These are phyloP conservation scores for Acanthiza pusilla DNA, from an alignment of 2,797 vertebrate genomes.

Conservation along the genomic window DNA sequence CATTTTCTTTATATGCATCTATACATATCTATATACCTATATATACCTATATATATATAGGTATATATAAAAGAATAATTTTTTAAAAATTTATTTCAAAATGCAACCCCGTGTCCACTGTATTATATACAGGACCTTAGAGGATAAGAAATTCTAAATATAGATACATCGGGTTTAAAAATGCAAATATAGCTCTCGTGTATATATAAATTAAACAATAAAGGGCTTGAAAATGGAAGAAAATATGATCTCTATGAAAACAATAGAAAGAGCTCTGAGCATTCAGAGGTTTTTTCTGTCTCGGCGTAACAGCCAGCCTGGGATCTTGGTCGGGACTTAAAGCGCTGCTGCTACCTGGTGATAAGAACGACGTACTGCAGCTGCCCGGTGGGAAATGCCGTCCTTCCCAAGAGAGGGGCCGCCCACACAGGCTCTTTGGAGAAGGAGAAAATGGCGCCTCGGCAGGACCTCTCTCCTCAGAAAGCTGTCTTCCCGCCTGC, in stretches of 20 bases:
- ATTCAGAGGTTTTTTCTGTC: not conserved
- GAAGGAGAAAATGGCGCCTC: no score
- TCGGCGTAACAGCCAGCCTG: not conserved
- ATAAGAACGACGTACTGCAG: no score
- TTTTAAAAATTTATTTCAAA: not conserved
- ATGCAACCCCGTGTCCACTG: not conserved
- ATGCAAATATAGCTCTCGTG: not conserved
- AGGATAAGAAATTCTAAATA: not conserved
- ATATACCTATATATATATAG: no score
- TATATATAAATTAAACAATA: not conserved
- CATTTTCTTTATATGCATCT: no score
- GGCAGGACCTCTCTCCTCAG: no score
- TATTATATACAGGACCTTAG: not conserved
- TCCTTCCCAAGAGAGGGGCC: no score
- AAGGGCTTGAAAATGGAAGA: not conserved
- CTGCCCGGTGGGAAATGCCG: no score
- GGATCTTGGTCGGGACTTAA: not conserved
- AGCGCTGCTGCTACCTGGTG: no score
- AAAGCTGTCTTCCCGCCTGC: no score
- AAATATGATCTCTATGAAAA: not conserved
- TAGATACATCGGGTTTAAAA: not conserved
- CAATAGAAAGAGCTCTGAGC: not conserved
- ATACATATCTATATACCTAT: no score
- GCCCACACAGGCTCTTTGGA: no score
- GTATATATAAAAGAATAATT: no score